Percentiles rank a stretch among this genome's conserved stretches.
Conservation (phyloP, 1,140 invertebrate genomes). For the Platorchestia sp. region DNA sequence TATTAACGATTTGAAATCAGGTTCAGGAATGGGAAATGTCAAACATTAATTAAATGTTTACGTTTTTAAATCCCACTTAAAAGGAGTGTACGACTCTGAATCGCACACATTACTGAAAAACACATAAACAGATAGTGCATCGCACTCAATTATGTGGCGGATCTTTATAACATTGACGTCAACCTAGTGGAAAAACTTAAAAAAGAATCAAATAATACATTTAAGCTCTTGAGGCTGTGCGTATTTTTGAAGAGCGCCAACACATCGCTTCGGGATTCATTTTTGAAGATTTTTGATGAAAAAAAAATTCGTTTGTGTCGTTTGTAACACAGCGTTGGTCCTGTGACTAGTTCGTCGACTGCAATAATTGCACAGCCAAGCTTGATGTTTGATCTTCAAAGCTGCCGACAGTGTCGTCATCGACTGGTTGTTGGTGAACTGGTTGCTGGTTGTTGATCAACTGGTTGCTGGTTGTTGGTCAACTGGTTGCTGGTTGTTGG, state of each 20-base stretch:
- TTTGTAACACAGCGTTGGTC: not conserved
- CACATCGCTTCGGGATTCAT: not conserved
- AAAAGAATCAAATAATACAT: not conserved
- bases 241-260: not conserved
- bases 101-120: no score
- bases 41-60: no score
- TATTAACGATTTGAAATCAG: no score
- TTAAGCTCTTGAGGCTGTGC: not conserved
- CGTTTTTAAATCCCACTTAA: no score
- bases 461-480: no score
- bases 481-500: no score
- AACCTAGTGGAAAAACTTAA: not conserved
- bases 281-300: not conserved
- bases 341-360: not conserved
- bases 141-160: no score
- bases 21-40: no score
- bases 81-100: no score
- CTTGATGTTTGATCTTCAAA: not conserved
- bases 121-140: no score
- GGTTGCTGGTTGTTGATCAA: no score
- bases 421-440: no score
- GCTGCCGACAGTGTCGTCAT: not conserved
- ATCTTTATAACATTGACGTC: not conserved
- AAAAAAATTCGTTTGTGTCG: not conserved
- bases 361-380: not conserved